Conservation (phyloP, 2,113 vertebrate species). For the Centropus bengalensis region DNA sequence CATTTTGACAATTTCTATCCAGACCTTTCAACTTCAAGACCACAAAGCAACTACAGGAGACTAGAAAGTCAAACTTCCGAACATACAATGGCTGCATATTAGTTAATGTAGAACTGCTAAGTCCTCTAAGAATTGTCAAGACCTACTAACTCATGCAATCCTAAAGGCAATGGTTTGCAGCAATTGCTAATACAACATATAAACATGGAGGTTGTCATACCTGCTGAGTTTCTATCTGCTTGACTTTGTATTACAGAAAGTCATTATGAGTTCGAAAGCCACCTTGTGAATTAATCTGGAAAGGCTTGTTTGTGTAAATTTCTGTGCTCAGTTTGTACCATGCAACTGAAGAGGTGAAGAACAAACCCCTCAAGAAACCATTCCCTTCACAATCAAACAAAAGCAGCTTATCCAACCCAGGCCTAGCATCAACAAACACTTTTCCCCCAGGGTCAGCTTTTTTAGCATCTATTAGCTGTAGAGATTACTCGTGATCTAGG, state of each 20-base stretch:
- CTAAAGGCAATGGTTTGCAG: background rate
- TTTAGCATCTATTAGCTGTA: conserved; percentile 9
- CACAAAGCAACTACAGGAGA: background rate
- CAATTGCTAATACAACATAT: background rate
- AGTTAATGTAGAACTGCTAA: background rate
- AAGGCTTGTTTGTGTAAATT: background rate
- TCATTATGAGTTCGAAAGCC: background rate
- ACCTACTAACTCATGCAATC: background rate
- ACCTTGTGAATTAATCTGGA: background rate
- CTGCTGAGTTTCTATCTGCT: background rate
- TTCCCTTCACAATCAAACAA: background rate
- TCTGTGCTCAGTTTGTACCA: background rate
- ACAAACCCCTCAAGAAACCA: background rate
- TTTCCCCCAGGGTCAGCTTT: background rate
- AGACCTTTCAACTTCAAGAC: background rate
- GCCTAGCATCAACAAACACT: background rate
- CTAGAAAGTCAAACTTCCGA: background rate
- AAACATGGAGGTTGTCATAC: background rate
- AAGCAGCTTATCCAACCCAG: background rate
- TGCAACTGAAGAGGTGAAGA: background rate
- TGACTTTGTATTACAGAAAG: background rate
- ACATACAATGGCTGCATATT: background rate
- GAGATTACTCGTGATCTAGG: conserved; percentile 24
- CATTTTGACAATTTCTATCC: background rate
- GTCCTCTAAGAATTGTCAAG: background rate